phyloP scores from a whole-genome alignment of 2,113 vertebrate genomes.

The Lepisosteus osseus region DNA sequence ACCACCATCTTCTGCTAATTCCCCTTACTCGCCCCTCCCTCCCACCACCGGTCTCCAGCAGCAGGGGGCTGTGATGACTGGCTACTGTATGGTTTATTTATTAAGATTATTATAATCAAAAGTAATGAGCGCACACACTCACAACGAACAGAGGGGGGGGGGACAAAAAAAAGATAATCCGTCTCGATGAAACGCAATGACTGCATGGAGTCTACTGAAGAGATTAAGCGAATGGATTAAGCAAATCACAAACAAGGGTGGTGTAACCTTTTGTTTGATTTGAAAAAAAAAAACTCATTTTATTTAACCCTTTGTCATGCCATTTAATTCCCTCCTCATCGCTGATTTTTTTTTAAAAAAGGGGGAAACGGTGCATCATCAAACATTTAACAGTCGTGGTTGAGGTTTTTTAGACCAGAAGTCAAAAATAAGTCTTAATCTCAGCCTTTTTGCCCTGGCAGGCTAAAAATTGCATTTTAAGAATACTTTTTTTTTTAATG shows the following conservation, averaged over 20 bases:
- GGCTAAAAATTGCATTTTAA: too few species aligned
- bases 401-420: too few species aligned
- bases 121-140: conserved; percentile 8
- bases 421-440: too few species aligned
- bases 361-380: neutral
- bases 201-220: conserved; percentile 34
- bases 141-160: neutral
- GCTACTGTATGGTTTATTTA: conserved; percentile 24
- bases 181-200: conserved; percentile 25
- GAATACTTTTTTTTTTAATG: too few species aligned
- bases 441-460: too few species aligned
- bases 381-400: too few species aligned
- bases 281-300: conserved; percentile 14
- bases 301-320: conserved; percentile 25
- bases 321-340: conserved; percentile 20
- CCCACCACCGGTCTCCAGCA: conserved; percentile 10
- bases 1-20: neutral
- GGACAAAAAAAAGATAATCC: conserved; percentile 34
- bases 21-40: conserved; percentile 21
- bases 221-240: conserved; percentile 49
- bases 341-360: conserved; percentile 18
- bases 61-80: conserved; percentile 19
- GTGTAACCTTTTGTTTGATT: conserved; percentile 36
- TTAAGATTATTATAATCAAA: conserved; percentile 16
- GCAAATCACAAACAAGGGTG: conserved; percentile 26